These are phyloP conservation scores for Goniozus legneri DNA, from an alignment of 1,140 invertebrate species.

Conservation along the genomic window DNA sequence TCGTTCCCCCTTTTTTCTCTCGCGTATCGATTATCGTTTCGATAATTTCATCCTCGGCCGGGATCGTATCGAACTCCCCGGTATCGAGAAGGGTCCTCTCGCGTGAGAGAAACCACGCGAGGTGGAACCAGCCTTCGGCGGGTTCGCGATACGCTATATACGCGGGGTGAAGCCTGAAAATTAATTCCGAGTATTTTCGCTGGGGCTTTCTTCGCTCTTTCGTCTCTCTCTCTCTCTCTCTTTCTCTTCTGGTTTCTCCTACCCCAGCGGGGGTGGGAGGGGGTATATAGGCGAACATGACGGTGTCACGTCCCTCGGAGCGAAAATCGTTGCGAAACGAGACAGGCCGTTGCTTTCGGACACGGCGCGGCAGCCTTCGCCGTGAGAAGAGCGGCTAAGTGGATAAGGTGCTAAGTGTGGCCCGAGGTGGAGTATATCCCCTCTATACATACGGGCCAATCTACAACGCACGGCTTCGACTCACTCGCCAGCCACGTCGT, in stretches of 20 bases:
- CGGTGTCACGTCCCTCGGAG: constrained; percentile 49
- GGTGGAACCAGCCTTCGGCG: too few species aligned
- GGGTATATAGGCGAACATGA: too few species aligned
- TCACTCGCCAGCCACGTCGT: constrained; percentile 14
- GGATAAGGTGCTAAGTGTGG: constrained; percentile 52
- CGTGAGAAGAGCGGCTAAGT: constrained; percentile 50
- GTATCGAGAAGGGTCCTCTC: too few species aligned
- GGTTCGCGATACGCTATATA: too few species aligned
- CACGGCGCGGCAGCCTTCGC: constrained; percentile 33
- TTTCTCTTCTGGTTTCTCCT: constrained; percentile 16
- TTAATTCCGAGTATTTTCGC: constrained; percentile 45
- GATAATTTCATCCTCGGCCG: too few species aligned
- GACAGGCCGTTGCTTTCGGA: constrained; percentile 39
- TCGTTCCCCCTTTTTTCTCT: too few species aligned
- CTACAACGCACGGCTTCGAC: constrained; percentile 8
- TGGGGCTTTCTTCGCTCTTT: constrained; percentile 17
- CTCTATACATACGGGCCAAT: constrained; percentile 21
- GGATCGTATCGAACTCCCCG: too few species aligned
- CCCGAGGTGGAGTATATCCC: constrained; percentile 35
- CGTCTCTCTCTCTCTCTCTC: background rate
- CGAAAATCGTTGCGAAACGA: constrained; percentile 49
- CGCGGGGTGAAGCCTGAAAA: constrained; percentile 45
- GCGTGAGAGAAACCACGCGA: too few species aligned
- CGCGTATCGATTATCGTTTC: too few species aligned
- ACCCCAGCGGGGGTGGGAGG: constrained; percentile 21